Conservation (phyloP, 2,113 vertebrate species). For the Pseudorectes ferrugineus region DNA sequence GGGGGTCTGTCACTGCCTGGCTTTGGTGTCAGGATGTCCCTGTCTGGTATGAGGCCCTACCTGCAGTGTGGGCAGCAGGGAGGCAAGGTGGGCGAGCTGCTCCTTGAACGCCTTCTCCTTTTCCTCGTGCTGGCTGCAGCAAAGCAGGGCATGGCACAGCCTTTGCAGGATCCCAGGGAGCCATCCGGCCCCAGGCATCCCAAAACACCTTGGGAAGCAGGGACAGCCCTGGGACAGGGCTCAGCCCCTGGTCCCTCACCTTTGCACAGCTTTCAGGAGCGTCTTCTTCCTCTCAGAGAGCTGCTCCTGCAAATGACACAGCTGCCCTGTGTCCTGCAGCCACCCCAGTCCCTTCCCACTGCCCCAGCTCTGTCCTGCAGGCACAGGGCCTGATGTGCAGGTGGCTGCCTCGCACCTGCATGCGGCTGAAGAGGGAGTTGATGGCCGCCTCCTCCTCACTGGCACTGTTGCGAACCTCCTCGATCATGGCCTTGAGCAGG, state of each 20-base stretch:
- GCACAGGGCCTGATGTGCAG: fast-evolving
- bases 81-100: constrained; percentile 84
- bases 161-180: neutral
- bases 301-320: constrained; percentile 75
- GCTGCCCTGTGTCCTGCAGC: fast-evolving
- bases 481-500: constrained; percentile 89
- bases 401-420: constrained; percentile 75
- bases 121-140: constrained; percentile 86
- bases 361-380: fast-evolving
- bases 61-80: constrained; percentile 88
- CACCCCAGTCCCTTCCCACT: neutral
- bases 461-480: constrained; percentile 87
- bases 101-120: constrained; percentile 90
- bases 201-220: fast-evolving
- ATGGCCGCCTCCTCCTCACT: constrained; percentile 87
- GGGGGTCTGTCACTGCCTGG: neutral
- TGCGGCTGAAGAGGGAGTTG: constrained; percentile 83
- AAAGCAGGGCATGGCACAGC: neutral
- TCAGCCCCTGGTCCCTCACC: constrained; percentile 58
- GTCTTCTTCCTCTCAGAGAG: constrained; percentile 85
- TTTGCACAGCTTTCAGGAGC: constrained; percentile 88
- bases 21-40: neutral
- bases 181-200: neutral
- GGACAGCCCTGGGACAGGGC: fast-evolving
- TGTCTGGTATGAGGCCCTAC: constrained; percentile 37